These are phyloP conservation scores for Sander lucioperca DNA, from an alignment of 2,113 vertebrate species.

Conservation along the genomic window DNA sequence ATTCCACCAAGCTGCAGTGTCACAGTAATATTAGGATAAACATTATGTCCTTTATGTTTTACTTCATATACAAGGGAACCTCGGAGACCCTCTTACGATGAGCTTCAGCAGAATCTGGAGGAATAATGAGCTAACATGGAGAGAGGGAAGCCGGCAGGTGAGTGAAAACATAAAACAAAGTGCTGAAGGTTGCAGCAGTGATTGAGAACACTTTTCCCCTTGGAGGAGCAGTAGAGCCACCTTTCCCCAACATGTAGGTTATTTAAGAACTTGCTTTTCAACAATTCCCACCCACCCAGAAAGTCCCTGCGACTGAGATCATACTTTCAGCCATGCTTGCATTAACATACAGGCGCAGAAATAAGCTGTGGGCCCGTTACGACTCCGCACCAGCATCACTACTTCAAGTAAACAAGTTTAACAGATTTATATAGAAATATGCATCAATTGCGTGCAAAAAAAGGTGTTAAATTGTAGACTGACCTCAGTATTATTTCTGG, in stretches of 20 bases:
- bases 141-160: constrained; percentile 3
- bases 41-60: constrained; percentile 65
- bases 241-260: not conserved
- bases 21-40: constrained; percentile 76
- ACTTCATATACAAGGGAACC: constrained; percentile 67
- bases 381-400: no score
- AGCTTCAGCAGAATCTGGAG: constrained; percentile 57
- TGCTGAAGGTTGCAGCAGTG: constrained; percentile 14
- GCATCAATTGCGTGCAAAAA: no score
- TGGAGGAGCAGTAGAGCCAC: not conserved
- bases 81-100: constrained; percentile 65
- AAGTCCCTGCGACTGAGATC: not conserved
- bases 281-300: not conserved
- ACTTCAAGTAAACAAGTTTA: no score
- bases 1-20: constrained; percentile 84
- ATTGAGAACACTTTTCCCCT: not conserved
- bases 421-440: not conserved
- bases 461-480: not conserved
- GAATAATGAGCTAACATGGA: constrained; percentile 31
- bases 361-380: not conserved
- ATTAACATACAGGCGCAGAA: not conserved
- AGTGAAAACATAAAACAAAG: constrained; percentile 8
- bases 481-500: not conserved
- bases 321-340: not conserved
- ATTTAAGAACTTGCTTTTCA: not conserved